Evolutionary conservation across 2,797 vertebrate genomes (phyloP).

Genomic region (Uromys caudimaculatus): DNA sequence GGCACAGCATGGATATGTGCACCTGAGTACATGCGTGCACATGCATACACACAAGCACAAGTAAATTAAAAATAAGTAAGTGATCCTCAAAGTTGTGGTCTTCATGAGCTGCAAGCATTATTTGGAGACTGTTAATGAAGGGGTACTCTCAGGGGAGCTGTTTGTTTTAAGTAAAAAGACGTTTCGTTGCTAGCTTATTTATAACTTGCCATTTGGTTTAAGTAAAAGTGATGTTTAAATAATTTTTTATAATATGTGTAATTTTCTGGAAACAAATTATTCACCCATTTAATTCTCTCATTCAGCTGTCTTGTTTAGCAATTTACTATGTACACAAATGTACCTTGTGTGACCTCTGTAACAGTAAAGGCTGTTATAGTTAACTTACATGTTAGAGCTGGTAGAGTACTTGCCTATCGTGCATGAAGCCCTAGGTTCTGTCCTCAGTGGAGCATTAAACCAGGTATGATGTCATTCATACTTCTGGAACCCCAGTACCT

Average conservation of each 20-base stretch:
- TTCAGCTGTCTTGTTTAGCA: slow-evolving; percentile 39
- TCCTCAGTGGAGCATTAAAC: not conserved
- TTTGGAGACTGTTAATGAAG: not conserved
- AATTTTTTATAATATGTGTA: slow-evolving; percentile 23
- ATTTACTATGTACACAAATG: slow-evolving; percentile 16
- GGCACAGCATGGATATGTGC: not conserved
- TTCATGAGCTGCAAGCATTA: slow-evolving; percentile 30
- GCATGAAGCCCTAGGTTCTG: not conserved
- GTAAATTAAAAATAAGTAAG: not conserved
- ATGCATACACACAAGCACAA: not conserved
- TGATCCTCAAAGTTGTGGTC: slow-evolving; percentile 2
- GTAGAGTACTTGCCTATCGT: not conserved
- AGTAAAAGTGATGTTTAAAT: slow-evolving; percentile 50
- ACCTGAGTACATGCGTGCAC: not conserved
- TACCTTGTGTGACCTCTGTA: not conserved
- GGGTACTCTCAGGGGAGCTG: not conserved
- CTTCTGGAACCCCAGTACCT: not conserved
- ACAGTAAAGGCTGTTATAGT: not conserved
- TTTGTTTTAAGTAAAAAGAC: slow-evolving; percentile 21
- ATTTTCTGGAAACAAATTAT: slow-evolving; percentile 53
- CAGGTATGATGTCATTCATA: not conserved
- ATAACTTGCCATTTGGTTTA: slow-evolving; percentile 42
- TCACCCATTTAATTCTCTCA: slow-evolving; percentile 26
- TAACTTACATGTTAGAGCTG: not conserved
- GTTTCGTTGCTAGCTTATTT: slow-evolving; percentile 43